These are phyloP conservation scores for Icerya purchasi DNA, from an alignment of 2,888 invertebrate species.

Conservation along the genomic window DNA sequence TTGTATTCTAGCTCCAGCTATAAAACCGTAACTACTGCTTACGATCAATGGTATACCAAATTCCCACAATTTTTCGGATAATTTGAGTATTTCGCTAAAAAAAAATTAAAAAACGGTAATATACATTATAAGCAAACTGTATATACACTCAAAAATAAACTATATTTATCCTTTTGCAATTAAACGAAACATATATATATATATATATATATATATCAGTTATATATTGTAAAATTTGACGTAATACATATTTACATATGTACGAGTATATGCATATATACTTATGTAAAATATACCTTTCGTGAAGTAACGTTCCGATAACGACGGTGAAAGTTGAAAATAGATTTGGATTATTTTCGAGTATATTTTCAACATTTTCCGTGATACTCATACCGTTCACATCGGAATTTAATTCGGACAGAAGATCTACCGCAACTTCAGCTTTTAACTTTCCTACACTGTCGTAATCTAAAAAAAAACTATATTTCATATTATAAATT, in stretches of 20 bases:
- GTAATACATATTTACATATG: too few relatives aligned
- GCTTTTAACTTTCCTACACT: slow-evolving; percentile 68
- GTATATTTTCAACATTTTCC: slow-evolving; percentile 63
- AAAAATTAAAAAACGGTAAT: background rate
- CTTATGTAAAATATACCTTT: too few relatives aligned
- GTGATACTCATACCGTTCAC: slow-evolving; percentile 82
- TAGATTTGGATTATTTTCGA: slow-evolving; percentile 67
- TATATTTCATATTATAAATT: too few relatives aligned
- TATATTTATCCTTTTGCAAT: too few relatives aligned
- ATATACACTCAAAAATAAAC: too few relatives aligned
- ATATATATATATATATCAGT: too few relatives aligned
- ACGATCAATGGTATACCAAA: slow-evolving; percentile 64
- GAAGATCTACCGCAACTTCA: slow-evolving; percentile 52
- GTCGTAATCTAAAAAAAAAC: slow-evolving; percentile 73
- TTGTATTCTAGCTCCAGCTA: slow-evolving; percentile 77
- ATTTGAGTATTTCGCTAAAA: slow-evolving; percentile 39
- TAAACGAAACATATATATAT: too few relatives aligned
- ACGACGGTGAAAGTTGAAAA: slow-evolving; percentile 75
- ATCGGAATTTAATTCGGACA: slow-evolving; percentile 79
- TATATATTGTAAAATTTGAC: too few relatives aligned
- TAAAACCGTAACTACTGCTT: slow-evolving; percentile 73
- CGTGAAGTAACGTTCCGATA: slow-evolving; percentile 52
- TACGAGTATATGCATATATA: too few relatives aligned
- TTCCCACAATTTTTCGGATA: slow-evolving; percentile 66
- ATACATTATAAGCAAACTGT: too few relatives aligned